Conservation (phyloP, 1,140 invertebrate species). For the Bombus affinis region DNA sequence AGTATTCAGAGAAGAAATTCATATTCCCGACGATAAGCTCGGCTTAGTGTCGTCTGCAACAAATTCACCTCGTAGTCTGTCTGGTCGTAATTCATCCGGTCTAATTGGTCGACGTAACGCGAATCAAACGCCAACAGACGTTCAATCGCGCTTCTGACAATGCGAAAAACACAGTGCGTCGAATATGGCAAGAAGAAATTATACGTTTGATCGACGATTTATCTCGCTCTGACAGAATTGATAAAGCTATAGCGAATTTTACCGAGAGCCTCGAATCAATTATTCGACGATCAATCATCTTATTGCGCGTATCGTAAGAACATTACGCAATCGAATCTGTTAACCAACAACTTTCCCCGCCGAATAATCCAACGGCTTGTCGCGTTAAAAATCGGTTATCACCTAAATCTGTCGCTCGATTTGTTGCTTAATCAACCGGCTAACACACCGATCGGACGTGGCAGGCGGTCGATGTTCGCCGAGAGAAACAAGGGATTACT, state of each 20-base stretch:
- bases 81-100: neutral
- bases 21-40: constrained; percentile 3
- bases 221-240: neutral
- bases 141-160: no score
- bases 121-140: neutral
- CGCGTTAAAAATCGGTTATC: neutral
- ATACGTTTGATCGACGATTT: neutral
- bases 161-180: neutral
- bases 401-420: neutral
- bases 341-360: neutral
- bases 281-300: constrained; percentile 17
- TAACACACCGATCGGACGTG: neutral
- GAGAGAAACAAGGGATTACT: neutral
- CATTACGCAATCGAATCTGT: neutral
- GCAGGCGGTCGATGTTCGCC: neutral
- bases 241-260: neutral
- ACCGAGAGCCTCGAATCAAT: neutral
- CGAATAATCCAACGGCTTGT: neutral
- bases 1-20: constrained; percentile 11
- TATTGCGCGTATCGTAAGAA: neutral
- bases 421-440: neutral
- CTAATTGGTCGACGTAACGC: neutral
- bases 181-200: neutral
- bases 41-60: neutral
- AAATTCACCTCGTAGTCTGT: neutral